Base-by-base conservation (phyloP, 2,888 invertebrate genomes). In the Cheilosia scutellata region DNA sequence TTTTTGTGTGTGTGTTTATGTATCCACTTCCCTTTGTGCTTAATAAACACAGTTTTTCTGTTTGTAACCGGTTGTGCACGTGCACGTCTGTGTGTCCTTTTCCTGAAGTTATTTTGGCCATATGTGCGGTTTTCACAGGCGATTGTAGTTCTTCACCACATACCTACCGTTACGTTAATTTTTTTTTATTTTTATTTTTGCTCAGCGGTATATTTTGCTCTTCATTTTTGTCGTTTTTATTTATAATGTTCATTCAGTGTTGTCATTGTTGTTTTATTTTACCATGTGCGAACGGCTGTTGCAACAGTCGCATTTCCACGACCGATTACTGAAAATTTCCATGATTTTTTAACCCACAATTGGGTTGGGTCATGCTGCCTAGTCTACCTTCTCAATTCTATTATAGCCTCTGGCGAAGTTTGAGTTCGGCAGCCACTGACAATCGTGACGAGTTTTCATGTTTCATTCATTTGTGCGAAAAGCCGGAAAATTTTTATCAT, bases 81-180 rank as follows among this genome's bases (percentile, higher is more conserved):
- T 53, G 40, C 49, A 58, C 63, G 63, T 33, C 47, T 72, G 68
- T 78, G 49, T 83, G 78, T 51, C 74, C 70, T 82, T 80, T 66
- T 86, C 71, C 76, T 82, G 86, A 77, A 86, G 82, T 82, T 86
- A 86, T 86, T 86, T 86, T 82, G 82, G 72, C 78, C 87, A 82
- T 82, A 87, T 87, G 82, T 82, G 87, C 74, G 87, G 87, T 87
- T 87, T 87, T 87, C 74, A 82, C 82, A 78, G 77, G 82, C 82
- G 87, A 87, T 87, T 87, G 87, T 87, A 82, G 87, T 87, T 82
- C 78, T 72, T 76, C 58, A 86, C 86, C 86, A 63, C 86, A 86
- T 71, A 80, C 70, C 75, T 71, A 80, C 70, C 75, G 71, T 71
- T 76, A 5, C 49, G 55, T 76, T 42, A 72, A 76, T 47, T 75